Conservation (phyloP, 2,888 invertebrate species). For the Norana najaformis region DNA sequence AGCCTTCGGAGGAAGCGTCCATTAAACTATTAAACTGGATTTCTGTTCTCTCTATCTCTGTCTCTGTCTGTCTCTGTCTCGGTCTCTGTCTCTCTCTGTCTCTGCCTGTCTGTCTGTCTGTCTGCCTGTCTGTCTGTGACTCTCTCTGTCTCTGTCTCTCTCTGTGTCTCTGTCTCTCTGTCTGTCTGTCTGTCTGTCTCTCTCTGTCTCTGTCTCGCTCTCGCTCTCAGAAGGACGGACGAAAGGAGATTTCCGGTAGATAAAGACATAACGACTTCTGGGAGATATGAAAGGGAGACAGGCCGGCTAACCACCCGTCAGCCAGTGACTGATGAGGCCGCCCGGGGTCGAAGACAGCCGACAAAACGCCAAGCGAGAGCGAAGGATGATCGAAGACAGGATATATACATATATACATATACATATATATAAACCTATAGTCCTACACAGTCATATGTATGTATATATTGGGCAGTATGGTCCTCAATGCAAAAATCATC, state of each 20-base stretch:
- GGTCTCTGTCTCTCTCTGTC: slow-evolving; percentile 30
- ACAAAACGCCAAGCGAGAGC: not conserved
- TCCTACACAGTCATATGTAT: too few species aligned
- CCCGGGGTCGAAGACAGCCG: slow-evolving; percentile 5
- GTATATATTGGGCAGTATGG: too few species aligned
- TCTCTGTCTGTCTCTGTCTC: too few species aligned
- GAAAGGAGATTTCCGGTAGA: not conserved
- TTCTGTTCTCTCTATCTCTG: too few species aligned
- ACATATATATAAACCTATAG: too few species aligned
- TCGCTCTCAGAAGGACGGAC: not conserved
- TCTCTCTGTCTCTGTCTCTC: slow-evolving; percentile 35
- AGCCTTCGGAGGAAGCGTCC: too few species aligned
- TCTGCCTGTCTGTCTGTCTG: slow-evolving; percentile 35
- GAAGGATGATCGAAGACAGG: slow-evolving; percentile 2
- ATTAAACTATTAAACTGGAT: too few species aligned
- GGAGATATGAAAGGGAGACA: not conserved
- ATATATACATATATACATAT: not conserved
- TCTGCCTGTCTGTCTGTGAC: slow-evolving; percentile 31
- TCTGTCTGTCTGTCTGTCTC: not conserved
- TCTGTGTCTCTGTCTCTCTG: slow-evolving; percentile 14
- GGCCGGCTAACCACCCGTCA: not conserved
- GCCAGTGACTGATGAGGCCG: not conserved
- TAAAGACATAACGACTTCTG: slow-evolving; percentile 22
- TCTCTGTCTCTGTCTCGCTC: not conserved
- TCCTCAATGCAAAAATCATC: too few species aligned